These are phyloP conservation scores for Creontiades dilutus DNA, from an alignment of 2,888 invertebrate genomes.

Conservation along the genomic window DNA sequence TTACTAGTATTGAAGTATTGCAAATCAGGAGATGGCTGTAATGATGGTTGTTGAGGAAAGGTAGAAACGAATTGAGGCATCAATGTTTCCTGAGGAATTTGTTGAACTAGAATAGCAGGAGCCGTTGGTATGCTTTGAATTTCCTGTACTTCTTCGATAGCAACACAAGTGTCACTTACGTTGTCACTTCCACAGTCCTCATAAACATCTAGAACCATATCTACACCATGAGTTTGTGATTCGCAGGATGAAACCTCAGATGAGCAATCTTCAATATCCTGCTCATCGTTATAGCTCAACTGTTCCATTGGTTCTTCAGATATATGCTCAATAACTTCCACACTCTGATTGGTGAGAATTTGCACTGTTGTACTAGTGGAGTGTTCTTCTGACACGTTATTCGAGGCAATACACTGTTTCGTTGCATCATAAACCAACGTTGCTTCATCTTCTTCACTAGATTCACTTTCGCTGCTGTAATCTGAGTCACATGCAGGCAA, in stretches of 20 bases:
- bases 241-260: constrained; percentile 58
- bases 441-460: constrained; percentile 79
- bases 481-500: constrained; percentile 84
- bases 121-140: constrained; percentile 77
- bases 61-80: constrained; percentile 85
- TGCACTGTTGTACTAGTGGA: constrained; percentile 23
- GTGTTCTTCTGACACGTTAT: background rate
- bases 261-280: background rate
- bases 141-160: constrained; percentile 54
- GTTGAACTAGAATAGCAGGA: constrained; percentile 86
- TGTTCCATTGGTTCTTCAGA: constrained; percentile 6
- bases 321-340: background rate
- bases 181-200: constrained; percentile 41
- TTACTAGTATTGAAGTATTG: constrained; percentile 88
- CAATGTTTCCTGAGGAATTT: constrained; percentile 82
- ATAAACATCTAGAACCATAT: constrained; percentile 57
- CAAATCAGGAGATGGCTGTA: constrained; percentile 78
- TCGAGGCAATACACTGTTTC: background rate
- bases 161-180: constrained; percentile 24
- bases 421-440: background rate
- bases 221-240: constrained; percentile 45
- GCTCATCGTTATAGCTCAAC: background rate
- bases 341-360: background rate
- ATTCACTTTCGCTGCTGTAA: constrained; percentile 90
- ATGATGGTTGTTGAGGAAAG: constrained; percentile 81